Base-by-base conservation (phyloP, 2,888 invertebrate species). In the Apamea anceps region DNA sequence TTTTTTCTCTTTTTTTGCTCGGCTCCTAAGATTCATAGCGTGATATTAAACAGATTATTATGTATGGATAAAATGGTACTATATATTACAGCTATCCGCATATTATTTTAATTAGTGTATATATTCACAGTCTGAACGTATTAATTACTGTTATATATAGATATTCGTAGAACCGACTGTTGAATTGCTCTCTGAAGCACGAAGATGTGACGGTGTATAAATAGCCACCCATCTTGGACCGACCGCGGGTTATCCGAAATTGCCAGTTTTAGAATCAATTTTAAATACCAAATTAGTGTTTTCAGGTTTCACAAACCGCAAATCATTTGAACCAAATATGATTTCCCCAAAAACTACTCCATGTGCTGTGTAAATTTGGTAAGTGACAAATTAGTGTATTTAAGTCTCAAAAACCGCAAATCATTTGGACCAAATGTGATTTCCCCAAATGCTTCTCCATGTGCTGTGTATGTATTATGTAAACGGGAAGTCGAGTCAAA, bases 401-500 rank as follows among this genome's bases (percentile, higher is more conserved):
- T 51, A 21, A 21, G 7, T 68, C 18, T 28, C 25, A 18, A 8
- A 48, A 28, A n/a, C 42, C 37, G 8, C 32, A 51, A 42, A 65
- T 63, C n/a, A 13, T 42, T 65, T n/a, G n/a, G 8, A 57, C 45
- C 28, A 57, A 66, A 60, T 62, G 8, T 28, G 21, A 6, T 51
- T 48, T 10, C 18, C 25, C 54, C 62, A 76, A 15, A 42, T 48
- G 28, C 28, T 37, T 25, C 15, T 32, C 37, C 18, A 25, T 63
- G 13, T 21, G 37, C 8, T 28, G 21, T 15, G 51, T 57, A 37
- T 15, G 51, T 57, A 37, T 25, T 42, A 6, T 45, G 1, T 32
- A 62, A 54, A 67, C 67, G 72, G 79, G 28, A 67, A 79, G 37
- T 37, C 45, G 63, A 84, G 54, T 62, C 67, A 67, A 79, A 72